These are phyloP conservation scores for Tangara arthus DNA, from an alignment of 2,797 vertebrate species.

Conservation along the genomic window DNA sequence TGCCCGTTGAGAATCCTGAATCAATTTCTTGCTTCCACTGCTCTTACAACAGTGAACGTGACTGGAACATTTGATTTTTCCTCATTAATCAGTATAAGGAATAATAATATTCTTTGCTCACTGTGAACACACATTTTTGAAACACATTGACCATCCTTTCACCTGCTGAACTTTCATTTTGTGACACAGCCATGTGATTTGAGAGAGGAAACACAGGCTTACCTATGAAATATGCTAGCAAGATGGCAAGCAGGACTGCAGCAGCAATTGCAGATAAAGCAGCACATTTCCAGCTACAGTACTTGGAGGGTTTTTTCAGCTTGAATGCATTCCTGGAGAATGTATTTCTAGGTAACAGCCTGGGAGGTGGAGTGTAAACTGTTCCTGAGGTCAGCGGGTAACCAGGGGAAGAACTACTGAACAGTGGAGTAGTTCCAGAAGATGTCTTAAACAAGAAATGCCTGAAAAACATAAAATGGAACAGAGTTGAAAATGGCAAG, in stretches of 20 bases:
- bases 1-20: background rate
- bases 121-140: background rate
- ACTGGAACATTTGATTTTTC: background rate
- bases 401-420: slow-evolving; percentile 96
- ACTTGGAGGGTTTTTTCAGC: slow-evolving; percentile 98
- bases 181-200: background rate
- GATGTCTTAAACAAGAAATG: slow-evolving; percentile 99
- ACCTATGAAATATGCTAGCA: slow-evolving; percentile 97
- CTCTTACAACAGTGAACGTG: background rate
- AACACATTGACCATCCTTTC: background rate
- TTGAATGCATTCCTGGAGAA: slow-evolving; percentile 98
- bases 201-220: slow-evolving; percentile 62
- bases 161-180: background rate
- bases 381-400: slow-evolving; percentile 97
- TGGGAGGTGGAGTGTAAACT: slow-evolving; percentile 95
- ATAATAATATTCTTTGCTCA: background rate
- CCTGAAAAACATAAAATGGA: slow-evolving; percentile 75
- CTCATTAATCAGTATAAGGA: background rate
- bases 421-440: slow-evolving; percentile 95
- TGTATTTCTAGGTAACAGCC: slow-evolving; percentile 94
- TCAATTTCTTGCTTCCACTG: background rate
- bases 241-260: slow-evolving; percentile 89
- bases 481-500: slow-evolving; percentile 24
- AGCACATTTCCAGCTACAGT: slow-evolving; percentile 99
- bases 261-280: slow-evolving; percentile 93